phyloP scores from a whole-genome alignment of 2,113 vertebrate species.

The Lichenostomus cassidix region DNA sequence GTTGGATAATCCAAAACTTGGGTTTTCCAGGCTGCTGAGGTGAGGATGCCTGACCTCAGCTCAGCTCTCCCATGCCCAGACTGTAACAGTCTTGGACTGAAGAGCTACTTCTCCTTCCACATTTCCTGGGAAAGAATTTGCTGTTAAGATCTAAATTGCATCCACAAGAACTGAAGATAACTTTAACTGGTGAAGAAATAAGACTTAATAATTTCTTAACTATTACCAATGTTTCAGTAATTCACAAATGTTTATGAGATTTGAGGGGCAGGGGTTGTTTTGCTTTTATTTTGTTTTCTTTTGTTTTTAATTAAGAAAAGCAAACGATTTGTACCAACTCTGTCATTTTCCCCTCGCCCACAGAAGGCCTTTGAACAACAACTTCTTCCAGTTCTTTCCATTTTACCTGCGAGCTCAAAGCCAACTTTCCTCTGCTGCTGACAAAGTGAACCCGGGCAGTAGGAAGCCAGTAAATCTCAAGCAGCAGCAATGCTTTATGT shows the following conservation, averaged over 20 bases:
- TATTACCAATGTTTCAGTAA: background rate
- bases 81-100: background rate
- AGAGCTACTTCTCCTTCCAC: background rate
- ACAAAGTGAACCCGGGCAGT: slow-evolving; percentile 43
- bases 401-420: background rate
- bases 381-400: background rate
- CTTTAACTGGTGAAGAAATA: background rate
- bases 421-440: slow-evolving; percentile 8
- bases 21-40: background rate
- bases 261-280: background rate
- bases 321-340: background rate
- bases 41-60: background rate
- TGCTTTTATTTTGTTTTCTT: background rate
- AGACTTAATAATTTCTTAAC: background rate
- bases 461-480: slow-evolving; percentile 45
- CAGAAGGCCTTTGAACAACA: background rate
- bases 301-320: background rate
- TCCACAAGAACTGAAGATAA: background rate
- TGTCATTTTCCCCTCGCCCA: background rate
- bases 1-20: background rate
- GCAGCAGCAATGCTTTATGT: slow-evolving; percentile 41
- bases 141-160: background rate
- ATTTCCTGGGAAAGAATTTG: background rate
- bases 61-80: background rate
- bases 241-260: background rate